Conservation (phyloP, 37 sponge, comb jelly and placozoan species). For the Haliclona indistincta region DNA sequence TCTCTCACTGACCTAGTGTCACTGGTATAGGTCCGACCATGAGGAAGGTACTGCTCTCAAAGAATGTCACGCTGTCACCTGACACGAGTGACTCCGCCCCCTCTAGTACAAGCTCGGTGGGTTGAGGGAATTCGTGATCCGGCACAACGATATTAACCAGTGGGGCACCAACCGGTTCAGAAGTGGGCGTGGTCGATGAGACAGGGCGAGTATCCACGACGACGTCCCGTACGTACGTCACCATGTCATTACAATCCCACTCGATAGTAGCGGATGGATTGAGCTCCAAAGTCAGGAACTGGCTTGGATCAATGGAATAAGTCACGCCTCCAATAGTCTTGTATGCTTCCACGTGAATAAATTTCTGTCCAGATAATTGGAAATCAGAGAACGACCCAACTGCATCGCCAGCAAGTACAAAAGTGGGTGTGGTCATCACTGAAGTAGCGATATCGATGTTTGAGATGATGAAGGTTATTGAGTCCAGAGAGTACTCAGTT, state of each 20-base stretch:
- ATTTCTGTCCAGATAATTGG: neutral
- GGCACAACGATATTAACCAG: conserved; percentile 51
- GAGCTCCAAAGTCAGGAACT: conserved; percentile 55
- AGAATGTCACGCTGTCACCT: conserved; percentile 20
- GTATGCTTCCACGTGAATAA: conserved; percentile 60
- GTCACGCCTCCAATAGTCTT: conserved; percentile 17
- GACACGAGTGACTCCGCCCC: conserved; percentile 10
- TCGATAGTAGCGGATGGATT: conserved; percentile 34
- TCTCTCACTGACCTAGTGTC: conserved; percentile 45
- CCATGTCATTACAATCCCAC: conserved; percentile 70
- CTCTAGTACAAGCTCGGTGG: conserved; percentile 26
- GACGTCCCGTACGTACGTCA: conserved; percentile 38
- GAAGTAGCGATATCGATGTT: conserved; percentile 44
- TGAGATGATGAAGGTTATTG: conserved; percentile 44
- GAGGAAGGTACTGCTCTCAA: conserved; percentile 42
- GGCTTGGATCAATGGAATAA: conserved; percentile 62
- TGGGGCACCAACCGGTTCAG: conserved; percentile 42
- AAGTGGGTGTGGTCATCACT: neutral
- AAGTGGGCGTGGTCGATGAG: neutral
- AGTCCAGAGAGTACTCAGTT: conserved; percentile 51
- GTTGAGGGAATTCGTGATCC: conserved; percentile 73
- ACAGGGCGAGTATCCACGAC: conserved; percentile 51
- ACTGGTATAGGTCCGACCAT: conserved; percentile 73
- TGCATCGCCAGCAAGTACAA: conserved; percentile 11
- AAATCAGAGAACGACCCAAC: conserved; percentile 3